phyloP scores from a whole-genome alignment of 2,888 invertebrate species.

The Alentia gelatinosa region DNA sequence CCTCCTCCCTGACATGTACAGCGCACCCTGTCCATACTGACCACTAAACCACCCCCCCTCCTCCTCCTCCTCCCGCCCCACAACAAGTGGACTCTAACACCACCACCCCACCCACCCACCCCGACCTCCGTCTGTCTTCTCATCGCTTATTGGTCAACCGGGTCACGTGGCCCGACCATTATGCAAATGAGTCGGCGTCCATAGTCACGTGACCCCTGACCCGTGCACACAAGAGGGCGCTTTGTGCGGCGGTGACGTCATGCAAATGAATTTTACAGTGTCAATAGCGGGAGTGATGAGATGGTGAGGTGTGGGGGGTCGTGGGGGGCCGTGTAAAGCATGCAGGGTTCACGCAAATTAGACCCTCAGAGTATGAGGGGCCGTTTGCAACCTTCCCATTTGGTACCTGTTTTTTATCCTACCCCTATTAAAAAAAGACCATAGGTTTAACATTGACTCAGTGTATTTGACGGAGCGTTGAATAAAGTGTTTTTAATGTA shows the following conservation, averaged over 20 bases:
- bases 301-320: background rate
- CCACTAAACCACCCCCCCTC: no score
- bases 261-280: slow-evolving; percentile 13
- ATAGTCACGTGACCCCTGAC: background rate
- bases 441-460: no score
- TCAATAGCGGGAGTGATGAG: background rate
- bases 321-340: background rate
- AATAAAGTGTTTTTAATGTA: no score
- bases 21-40: no score
- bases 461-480: no score
- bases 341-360: no score
- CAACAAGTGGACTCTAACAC: background rate
- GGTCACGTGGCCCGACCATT: background rate
- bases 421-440: no score
- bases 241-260: background rate
- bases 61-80: no score
- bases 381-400: no score
- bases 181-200: background rate
- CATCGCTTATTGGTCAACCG: background rate
- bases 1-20: no score
- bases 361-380: no score
- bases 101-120: background rate
- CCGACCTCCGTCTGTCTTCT: background rate
- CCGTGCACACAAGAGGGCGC: background rate
- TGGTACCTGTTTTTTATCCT: no score